Evolutionary conservation across 2,888 invertebrate species (phyloP).

Genomic region (Aethes cnicana): DNA sequence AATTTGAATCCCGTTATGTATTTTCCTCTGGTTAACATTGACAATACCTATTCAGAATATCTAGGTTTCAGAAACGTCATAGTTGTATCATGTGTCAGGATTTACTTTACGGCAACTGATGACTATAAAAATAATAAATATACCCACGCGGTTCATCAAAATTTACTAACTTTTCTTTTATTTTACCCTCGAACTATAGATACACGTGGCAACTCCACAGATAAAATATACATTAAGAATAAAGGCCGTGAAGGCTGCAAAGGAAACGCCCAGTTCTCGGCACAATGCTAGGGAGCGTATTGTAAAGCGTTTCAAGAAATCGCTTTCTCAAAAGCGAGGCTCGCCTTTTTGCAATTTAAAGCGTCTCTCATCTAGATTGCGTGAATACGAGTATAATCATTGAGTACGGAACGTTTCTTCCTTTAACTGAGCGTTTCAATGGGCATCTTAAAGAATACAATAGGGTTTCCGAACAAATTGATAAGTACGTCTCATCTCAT

Average conservation of each 20-base stretch:
- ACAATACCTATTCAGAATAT: too few relatives aligned
- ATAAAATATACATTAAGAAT: slow-evolving; percentile 43
- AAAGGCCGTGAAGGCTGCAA: slow-evolving; percentile 58
- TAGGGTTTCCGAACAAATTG: slow-evolving; percentile 2
- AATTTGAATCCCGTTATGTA: too few relatives aligned
- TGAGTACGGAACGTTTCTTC: slow-evolving; percentile 44
- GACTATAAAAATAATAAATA: too few relatives aligned
- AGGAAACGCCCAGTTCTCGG: slow-evolving; percentile 61
- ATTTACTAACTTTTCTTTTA: neutral
- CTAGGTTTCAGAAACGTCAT: too few relatives aligned
- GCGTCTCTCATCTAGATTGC: slow-evolving; percentile 69
- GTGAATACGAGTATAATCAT: slow-evolving; percentile 58
- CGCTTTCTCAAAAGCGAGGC: slow-evolving; percentile 69
- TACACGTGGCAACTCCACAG: slow-evolving; percentile 34
- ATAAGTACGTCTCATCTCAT: slow-evolving; percentile 8
- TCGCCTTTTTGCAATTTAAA: slow-evolving; percentile 76
- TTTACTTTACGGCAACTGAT: too few relatives aligned
- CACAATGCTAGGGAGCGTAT: slow-evolving; percentile 68
- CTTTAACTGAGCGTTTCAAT: slow-evolving; percentile 34
- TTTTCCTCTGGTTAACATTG: too few relatives aligned
- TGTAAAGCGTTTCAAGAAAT: slow-evolving; percentile 75
- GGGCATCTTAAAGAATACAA: slow-evolving; percentile 18
- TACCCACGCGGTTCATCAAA: too few relatives aligned
- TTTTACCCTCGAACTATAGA: slow-evolving; percentile 7
- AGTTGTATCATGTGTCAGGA: too few relatives aligned